Evolutionary conservation across 1,140 invertebrate genomes (phyloP), one percentile per base, ranked within the genome.

Genomic region (Drosophila kohkoa): DNA sequence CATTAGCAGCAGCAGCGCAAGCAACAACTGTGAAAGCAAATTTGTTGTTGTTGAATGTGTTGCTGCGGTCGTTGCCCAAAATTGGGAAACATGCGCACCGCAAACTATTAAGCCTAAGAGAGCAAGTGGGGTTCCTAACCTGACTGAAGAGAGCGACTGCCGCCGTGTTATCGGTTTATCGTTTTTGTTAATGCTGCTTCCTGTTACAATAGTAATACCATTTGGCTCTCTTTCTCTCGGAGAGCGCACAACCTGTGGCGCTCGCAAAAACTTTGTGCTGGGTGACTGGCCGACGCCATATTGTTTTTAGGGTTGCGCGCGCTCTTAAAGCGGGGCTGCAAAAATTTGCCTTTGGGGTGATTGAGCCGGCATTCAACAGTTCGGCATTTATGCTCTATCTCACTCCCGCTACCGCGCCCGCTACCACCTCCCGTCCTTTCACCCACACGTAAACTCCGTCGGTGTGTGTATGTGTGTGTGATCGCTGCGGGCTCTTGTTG

Each of bases 351-450:
- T 41, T 64, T 75, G 48, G 25, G 62, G 52, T 68, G 59, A 63
- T 71, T 75, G 76, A 73, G 51, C 87, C 86, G 86, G 86, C 86
- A 90, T 90, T 90, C 86, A 90, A 90, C 86, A 90, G 86, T 90
- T 90, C 86, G 87, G 86, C 82, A 77, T 77, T 72, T 55, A 32
- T 35, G 48, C 54, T 70, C 60, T 67, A 15, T 63, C 54, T 73
- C 51, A 38, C 52, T 76, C 55, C 35, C 1, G 8, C 25, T 52
- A 51, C 70, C 68, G 35, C 35, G 35, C 35, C 35, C 6, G 7
- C 48, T 41, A 15, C 8, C 20, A 25, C 20, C 20, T 25, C 20
- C 20, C 20, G 20, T 0, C 3, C 20, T 25, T 7, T 55, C 38
- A 20, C 55, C 58, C 30, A n/a, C 60, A 8, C 54, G 43, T 59